phyloP scores from a whole-genome alignment of 2,113 vertebrate genomes.

The Glaucomys volans region DNA sequence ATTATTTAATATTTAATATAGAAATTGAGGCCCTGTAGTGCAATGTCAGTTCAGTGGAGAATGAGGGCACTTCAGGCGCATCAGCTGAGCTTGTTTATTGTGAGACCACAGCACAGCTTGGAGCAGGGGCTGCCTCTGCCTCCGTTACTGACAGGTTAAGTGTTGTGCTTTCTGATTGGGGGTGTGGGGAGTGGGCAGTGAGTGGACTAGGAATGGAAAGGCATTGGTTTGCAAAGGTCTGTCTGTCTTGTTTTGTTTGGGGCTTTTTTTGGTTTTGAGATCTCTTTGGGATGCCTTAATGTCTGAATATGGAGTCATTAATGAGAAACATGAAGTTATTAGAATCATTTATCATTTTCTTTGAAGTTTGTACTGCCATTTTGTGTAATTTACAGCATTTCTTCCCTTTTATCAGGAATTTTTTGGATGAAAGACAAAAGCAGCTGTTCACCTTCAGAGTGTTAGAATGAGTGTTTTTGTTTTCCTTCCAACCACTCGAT shows the following conservation, averaged over 20 bases:
- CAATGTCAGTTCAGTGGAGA: constrained; percentile 73
- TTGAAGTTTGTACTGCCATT: constrained; percentile 89
- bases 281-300: constrained; percentile 86
- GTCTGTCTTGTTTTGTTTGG: constrained; percentile 64
- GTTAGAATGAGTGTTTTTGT: constrained; percentile 83
- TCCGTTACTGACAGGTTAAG: constrained; percentile 62
- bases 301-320: constrained; percentile 86
- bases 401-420: constrained; percentile 86
- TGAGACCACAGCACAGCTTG: constrained; percentile 5
- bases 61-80: constrained; percentile 70
- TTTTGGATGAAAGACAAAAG: constrained; percentile 87
- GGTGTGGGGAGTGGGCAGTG: neutral
- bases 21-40: constrained; percentile 77
- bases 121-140: constrained; percentile 49
- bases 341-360: constrained; percentile 89
- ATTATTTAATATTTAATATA: constrained; percentile 84
- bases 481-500: constrained; percentile 81
- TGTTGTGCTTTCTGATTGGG: constrained; percentile 51
- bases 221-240: constrained; percentile 64
- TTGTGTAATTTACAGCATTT: constrained; percentile 89
- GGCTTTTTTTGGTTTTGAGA: constrained; percentile 78
- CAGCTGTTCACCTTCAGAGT: constrained; percentile 87
- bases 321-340: constrained; percentile 90
- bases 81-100: constrained; percentile 69
- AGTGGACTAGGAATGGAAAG: constrained; percentile 35